These are phyloP conservation scores for Deroplatys truncata DNA, from an alignment of 2,888 invertebrate genomes.

Conservation along the genomic window DNA sequence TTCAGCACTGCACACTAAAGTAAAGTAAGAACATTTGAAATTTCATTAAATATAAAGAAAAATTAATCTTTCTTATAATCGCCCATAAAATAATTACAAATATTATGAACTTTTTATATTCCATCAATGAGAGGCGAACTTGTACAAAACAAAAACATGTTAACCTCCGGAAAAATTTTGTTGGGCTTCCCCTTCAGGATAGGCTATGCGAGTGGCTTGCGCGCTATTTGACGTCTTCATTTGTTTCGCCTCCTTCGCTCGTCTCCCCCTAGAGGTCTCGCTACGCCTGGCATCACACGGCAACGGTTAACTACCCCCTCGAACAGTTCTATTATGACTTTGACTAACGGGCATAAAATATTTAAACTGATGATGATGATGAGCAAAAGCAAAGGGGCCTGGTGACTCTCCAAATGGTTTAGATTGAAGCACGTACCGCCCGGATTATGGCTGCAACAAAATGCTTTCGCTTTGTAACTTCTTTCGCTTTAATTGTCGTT, in stretches of 20 bases:
- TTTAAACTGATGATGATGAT: constrained; percentile 31
- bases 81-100: no score
- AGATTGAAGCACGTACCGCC: background rate
- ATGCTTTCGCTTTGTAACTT: background rate
- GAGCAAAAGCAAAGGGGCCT: background rate
- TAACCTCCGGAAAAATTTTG: no score
- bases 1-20: no score
- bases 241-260: background rate
- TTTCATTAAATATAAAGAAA: no score
- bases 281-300: background rate
- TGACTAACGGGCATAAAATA: constrained; percentile 50
- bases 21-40: no score
- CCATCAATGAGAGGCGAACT: no score
- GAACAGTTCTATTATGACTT: constrained; percentile 49
- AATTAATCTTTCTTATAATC: no score
- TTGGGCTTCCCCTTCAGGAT: background rate
- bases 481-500: background rate
- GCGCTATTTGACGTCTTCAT: background rate
- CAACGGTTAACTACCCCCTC: background rate
- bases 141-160: no score
- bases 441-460: background rate
- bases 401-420: background rate
- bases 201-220: background rate
- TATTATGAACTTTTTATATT: no score
- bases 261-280: background rate